These are phyloP conservation scores for Gymnothorax javanicus DNA, from an alignment of 2,797 vertebrate genomes.

Conservation along the genomic window DNA sequence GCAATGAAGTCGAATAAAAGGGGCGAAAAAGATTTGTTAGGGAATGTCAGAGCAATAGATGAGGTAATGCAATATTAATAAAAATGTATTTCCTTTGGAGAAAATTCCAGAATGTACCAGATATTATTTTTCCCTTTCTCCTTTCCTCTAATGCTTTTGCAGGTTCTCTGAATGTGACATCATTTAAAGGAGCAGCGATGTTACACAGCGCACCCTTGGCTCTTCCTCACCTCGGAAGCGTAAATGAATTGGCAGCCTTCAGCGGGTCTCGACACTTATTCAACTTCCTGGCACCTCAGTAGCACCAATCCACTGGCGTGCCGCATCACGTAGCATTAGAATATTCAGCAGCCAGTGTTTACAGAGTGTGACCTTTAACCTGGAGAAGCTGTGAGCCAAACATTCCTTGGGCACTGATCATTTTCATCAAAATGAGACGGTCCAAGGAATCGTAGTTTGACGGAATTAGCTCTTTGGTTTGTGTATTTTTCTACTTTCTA, in stretches of 20 bases:
- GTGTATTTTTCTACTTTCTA: neutral
- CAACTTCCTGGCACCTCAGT: neutral
- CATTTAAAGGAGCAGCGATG: neutral
- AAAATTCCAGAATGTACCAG: neutral
- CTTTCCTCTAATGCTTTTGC: neutral
- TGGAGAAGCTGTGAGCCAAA: neutral
- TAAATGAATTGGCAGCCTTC: neutral
- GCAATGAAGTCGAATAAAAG: neutral
- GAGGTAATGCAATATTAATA: slow-evolving; percentile 5
- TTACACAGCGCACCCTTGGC: neutral
- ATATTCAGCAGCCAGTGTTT: neutral
- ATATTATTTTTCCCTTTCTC: neutral
- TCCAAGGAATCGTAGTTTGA: neutral
- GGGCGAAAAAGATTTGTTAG: neutral
- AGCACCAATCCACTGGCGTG: slow-evolving; percentile 14
- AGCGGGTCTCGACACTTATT: neutral
- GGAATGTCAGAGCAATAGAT: slow-evolving; percentile 8
- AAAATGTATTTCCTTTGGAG: neutral
- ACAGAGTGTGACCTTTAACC: neutral
- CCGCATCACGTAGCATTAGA: neutral
- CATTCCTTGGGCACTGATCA: neutral
- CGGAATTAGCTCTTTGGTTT: neutral
- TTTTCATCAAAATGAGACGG: neutral
- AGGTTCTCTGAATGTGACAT: neutral
- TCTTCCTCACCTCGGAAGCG: neutral